Conservation (phyloP, 2,113 vertebrate genomes). For the Gobiocypris rarus region DNA sequence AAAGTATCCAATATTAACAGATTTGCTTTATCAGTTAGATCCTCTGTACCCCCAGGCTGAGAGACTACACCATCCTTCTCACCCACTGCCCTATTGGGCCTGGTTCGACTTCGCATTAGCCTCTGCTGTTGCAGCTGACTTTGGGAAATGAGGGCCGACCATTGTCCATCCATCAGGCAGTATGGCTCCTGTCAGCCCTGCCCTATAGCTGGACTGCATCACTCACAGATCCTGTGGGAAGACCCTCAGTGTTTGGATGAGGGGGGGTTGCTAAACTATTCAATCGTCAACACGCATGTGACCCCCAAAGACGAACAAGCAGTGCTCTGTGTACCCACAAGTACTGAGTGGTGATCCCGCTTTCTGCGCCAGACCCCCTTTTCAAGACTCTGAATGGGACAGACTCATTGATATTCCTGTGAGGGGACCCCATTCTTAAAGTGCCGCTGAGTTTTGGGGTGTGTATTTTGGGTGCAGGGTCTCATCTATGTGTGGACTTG, state of each 20-base stretch:
- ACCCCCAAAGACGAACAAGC: constrained; percentile 49
- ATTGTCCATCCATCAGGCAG: constrained; percentile 43
- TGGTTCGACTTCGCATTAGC: constrained; percentile 33
- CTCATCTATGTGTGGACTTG: constrained; percentile 40
- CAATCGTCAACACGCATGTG: constrained; percentile 28
- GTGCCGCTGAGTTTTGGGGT: constrained; percentile 70
- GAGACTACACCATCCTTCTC: constrained; percentile 14
- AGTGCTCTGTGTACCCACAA: constrained; percentile 50
- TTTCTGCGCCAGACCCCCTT: constrained; percentile 73
- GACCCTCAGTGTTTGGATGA: constrained; percentile 37
- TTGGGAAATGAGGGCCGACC: constrained; percentile 39
- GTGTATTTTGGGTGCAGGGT: constrained; percentile 49
- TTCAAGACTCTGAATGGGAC: constrained; percentile 77
- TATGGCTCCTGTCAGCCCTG: constrained; percentile 26
- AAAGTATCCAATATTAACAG: neutral
- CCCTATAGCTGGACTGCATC: constrained; percentile 4
- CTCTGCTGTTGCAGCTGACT: constrained; percentile 30
- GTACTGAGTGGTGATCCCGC: constrained; percentile 35
- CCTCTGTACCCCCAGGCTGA: constrained; percentile 59
- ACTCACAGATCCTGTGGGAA: constrained; percentile 24
- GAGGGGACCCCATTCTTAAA: constrained; percentile 79
- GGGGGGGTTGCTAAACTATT: neutral
- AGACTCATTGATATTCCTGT: constrained; percentile 82
- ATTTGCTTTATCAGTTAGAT: constrained; percentile 63
- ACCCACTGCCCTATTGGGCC: constrained; percentile 13